These are phyloP conservation scores for Corydoras maculifer DNA, from an alignment of 2,113 vertebrate genomes.

Conservation along the genomic window DNA sequence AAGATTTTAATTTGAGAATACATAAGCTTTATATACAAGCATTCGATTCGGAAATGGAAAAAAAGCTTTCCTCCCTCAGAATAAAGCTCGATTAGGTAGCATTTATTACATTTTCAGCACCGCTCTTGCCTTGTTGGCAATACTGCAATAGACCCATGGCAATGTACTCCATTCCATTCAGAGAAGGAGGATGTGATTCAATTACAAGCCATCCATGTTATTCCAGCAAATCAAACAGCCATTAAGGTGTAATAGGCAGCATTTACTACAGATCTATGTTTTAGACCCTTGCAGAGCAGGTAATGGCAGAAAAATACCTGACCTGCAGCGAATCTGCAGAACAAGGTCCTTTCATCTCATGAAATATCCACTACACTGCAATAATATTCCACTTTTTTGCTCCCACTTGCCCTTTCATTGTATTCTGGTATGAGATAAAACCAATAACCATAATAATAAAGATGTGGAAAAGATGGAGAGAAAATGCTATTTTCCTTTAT, in stretches of 20 bases:
- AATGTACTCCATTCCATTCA: not conserved
- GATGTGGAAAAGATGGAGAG: not conserved
- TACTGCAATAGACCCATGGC: not conserved
- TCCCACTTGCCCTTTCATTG: not conserved
- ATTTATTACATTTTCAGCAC: not conserved
- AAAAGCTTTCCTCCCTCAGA: no score
- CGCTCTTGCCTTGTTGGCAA: not conserved
- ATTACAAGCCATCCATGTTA: slow-evolving; percentile 2
- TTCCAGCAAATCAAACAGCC: not conserved
- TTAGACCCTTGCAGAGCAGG: not conserved
- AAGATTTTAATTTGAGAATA: no score
- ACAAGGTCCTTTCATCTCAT: slow-evolving; percentile 2
- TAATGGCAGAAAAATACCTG: not conserved
- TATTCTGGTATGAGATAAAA: not conserved
- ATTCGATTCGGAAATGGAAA: no score
- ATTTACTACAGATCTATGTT: not conserved
- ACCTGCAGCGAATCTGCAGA: slow-evolving; percentile 13
- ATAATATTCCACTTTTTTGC: slow-evolving; percentile 10
- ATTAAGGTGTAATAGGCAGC: not conserved
- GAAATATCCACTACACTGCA: not conserved
- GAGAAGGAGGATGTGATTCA: not conserved
- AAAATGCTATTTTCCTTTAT: slow-evolving; percentile 13
- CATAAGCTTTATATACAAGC: no score
- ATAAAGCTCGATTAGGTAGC: no score
- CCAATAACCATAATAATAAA: not conserved